Evolutionary conservation across 2,113 vertebrate genomes (phyloP).

Genomic region (Plectropomus leopardus): DNA sequence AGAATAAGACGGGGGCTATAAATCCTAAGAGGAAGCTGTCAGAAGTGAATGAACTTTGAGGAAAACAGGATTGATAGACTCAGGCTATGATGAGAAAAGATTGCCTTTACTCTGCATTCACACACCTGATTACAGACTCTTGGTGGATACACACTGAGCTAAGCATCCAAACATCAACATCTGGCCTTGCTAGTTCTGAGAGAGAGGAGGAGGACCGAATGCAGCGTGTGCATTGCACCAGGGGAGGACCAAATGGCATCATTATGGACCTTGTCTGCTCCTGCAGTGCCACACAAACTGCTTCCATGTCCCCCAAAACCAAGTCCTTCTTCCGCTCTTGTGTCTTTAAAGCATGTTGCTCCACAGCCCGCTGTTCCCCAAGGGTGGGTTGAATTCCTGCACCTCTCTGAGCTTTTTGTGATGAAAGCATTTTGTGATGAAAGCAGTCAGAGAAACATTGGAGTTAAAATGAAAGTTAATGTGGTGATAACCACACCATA

Average conservation of each 20-base stretch:
- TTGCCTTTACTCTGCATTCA: not conserved
- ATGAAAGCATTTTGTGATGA: conserved; percentile 35
- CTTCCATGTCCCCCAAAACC: conserved; percentile 55
- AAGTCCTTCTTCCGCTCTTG: not conserved
- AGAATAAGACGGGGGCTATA: conserved; percentile 16
- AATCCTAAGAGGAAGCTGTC: conserved; percentile 35
- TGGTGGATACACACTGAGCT: conserved; percentile 23
- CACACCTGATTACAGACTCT: conserved; percentile 16
- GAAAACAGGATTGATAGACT: conserved; percentile 1
- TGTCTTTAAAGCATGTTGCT: conserved; percentile 19
- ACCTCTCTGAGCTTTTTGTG: not conserved
- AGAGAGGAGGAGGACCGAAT: conserved; percentile 39
- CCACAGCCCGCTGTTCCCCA: not conserved
- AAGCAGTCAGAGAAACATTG: not conserved
- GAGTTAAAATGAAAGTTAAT: conserved; percentile 15
- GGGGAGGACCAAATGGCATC: conserved; percentile 62
- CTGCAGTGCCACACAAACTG: conserved; percentile 21
- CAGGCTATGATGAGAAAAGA: not conserved
- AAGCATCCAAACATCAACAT: conserved; percentile 66
- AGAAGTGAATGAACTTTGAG: conserved; percentile 24
- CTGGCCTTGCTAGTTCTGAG: conserved; percentile 56
- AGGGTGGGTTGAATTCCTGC: not conserved
- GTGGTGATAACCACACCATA: conserved; percentile 2
- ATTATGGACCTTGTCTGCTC: conserved; percentile 47
- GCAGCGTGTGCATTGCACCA: conserved; percentile 57